phyloP scores from a whole-genome alignment of 1,140 invertebrate genomes.

The Brachionus paranguensis region DNA sequence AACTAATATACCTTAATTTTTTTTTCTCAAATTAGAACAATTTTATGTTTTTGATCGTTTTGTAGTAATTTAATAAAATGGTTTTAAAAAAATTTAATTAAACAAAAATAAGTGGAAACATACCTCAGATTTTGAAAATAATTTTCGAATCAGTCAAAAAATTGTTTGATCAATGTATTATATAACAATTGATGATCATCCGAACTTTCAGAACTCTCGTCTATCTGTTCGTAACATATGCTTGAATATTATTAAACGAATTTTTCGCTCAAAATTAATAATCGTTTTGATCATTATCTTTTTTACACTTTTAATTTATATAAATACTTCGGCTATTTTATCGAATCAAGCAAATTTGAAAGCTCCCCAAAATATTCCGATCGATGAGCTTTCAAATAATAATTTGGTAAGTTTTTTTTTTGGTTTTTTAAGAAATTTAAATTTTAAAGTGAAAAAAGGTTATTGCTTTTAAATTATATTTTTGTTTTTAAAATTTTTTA shows the following conservation, averaged over 20 bases:
- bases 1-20: background rate
- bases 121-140: background rate
- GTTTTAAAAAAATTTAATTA: background rate
- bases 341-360: background rate
- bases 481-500: background rate
- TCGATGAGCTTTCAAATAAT: background rate
- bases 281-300: background rate
- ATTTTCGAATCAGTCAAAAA: background rate
- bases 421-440: background rate
- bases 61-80: background rate
- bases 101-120: background rate
- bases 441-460: too few relatives aligned
- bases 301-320: background rate
- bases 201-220: background rate
- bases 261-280: conserved; percentile 1
- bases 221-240: background rate
- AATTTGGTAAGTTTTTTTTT: background rate
- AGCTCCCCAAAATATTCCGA: background rate
- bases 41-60: background rate
- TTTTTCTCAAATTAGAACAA: background rate
- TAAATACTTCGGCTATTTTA: background rate
- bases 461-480: background rate
- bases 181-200: background rate
- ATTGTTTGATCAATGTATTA: background rate
- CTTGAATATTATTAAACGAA: background rate